Percentiles rank a stretch among this genome's conserved stretches.
Evolutionary conservation across 2,888 invertebrate species (phyloP).

Genomic region (Cerastis leucographa): DNA sequence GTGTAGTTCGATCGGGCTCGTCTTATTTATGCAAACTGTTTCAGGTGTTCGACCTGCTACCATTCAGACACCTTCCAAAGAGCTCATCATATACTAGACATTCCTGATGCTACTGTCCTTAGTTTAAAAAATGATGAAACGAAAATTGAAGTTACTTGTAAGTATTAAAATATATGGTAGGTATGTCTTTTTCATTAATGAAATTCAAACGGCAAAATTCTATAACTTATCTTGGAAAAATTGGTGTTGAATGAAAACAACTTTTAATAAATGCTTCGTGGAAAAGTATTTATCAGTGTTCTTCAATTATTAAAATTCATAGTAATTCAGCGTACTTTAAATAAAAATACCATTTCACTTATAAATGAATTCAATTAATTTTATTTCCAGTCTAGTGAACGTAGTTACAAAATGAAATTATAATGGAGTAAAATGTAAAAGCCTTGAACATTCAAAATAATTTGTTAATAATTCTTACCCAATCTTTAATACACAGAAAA

Average conservation of each 20-base stretch:
- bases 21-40: slow-evolving; percentile 55
- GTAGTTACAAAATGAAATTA: not conserved
- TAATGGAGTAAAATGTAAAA: not conserved
- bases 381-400: slow-evolving; percentile 13
- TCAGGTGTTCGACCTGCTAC: slow-evolving; percentile 91
- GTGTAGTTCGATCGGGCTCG: not conserved
- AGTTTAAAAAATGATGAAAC: slow-evolving; percentile 74
- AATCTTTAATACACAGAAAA: not conserved
- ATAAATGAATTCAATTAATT: slow-evolving; percentile 8
- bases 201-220: not conserved
- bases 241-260: not conserved
- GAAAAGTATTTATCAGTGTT: not conserved
- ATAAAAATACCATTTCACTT: slow-evolving; percentile 4
- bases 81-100: slow-evolving; percentile 89
- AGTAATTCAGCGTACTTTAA: not conserved
- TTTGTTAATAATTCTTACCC: not conserved
- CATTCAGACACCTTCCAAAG: slow-evolving; percentile 91
- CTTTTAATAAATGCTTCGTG: not conserved
- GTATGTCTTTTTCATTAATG: not conserved
- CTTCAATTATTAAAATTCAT: not conserved
- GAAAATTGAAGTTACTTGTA: slow-evolving; percentile 88
- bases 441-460: not conserved
- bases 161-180: slow-evolving; percentile 73
- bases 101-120: slow-evolving; percentile 86
- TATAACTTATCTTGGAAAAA: no score